A percentile compares a stretch with the other conserved stretches of the same genome.
Evolutionary conservation across 2,888 invertebrate genomes (phyloP).

Genomic region (Chrysina gloriosa): DNA sequence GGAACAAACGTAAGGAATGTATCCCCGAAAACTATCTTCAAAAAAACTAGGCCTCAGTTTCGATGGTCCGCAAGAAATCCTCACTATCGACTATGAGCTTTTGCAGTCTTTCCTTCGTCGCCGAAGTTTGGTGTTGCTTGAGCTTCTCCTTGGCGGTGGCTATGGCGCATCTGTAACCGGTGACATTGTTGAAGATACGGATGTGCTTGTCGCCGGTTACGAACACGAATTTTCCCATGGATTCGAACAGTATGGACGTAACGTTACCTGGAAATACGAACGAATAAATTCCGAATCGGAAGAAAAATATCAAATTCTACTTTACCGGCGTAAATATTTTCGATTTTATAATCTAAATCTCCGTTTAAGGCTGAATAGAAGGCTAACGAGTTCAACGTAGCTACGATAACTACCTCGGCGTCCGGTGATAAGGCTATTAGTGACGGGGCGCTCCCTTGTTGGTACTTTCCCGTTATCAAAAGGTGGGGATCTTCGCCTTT

Average conservation of each 20-base stretch:
- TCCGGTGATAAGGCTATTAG: constrained; percentile 82
- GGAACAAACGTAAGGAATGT: neutral
- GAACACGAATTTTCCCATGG: constrained; percentile 78
- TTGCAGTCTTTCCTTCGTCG: constrained; percentile 81
- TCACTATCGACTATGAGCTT: constrained; percentile 75
- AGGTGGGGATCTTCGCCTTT: constrained; percentile 83
- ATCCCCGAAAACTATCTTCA: neutral
- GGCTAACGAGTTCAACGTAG: constrained; percentile 72
- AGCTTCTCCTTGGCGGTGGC: constrained; percentile 67
- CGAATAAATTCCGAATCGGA: neutral
- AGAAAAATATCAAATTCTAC: constrained; percentile 35
- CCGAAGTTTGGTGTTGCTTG: constrained; percentile 72
- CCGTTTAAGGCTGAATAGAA: constrained; percentile 79
- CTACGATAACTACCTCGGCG: constrained; percentile 80
- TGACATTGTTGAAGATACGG: constrained; percentile 82
- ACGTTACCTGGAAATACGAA: constrained; percentile 71
- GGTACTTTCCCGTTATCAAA: constrained; percentile 73
- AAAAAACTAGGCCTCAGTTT: constrained; percentile 29
- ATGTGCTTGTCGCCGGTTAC: constrained; percentile 82
- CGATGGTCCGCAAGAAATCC: constrained; percentile 58
- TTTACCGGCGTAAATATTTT: constrained; percentile 74
- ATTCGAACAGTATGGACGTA: constrained; percentile 78
- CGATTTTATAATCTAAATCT: constrained; percentile 73
- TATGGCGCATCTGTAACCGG: constrained; percentile 71
- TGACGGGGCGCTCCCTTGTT: constrained; percentile 68